Base-by-base conservation (phyloP, 2,888 invertebrate species). In the Watsonalla binaria region DNA sequence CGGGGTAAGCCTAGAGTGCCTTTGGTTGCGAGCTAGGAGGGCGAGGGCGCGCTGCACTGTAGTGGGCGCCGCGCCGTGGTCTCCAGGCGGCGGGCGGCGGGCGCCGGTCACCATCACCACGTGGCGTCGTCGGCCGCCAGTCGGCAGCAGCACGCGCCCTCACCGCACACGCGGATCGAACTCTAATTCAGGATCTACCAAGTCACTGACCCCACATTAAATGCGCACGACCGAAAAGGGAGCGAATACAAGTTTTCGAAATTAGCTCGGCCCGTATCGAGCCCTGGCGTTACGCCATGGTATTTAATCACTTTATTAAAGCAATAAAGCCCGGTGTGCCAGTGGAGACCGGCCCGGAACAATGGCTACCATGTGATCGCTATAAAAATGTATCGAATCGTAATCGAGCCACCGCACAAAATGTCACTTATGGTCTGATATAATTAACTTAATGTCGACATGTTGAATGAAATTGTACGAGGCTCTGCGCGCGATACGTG, bases 301-400 rank as follows among this genome's bases (percentile, higher is more conserved):
- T 80, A 83, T 84, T 85, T 83, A 84, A 84, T 84, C 84, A 84
- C 84, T 83, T 81, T 83, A 82, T 78, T 82, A 84, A 84, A 79
- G 78, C 82, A 74, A 80, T 84, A 84, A 84, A 81, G 67, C 66
- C 63, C 60, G 65, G 61, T 55, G 53, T 57, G 65, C 66, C 70
- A 74, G 70, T 74, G 73, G 74, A 74, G 70, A 72, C 73, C 72
- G 72, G 69, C 63, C 62, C 63, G 65, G 69, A 81, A 85, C 84
- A 85, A 85, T 85, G 78, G 81, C 63, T 62, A 68, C 70, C 74
- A 76, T 77, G 73, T 78, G 80, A 80, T 81, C 74, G 81, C 76
- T 78, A 81, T 76, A 82, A 83, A 81, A 83, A 82, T 73, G 74
- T 78, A 79, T 79, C 77, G 76, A 80, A 78, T 75, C 70, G 70